Base-by-base conservation (phyloP, 1,140 invertebrate species). In the Apocrypta bakeri region DNA sequence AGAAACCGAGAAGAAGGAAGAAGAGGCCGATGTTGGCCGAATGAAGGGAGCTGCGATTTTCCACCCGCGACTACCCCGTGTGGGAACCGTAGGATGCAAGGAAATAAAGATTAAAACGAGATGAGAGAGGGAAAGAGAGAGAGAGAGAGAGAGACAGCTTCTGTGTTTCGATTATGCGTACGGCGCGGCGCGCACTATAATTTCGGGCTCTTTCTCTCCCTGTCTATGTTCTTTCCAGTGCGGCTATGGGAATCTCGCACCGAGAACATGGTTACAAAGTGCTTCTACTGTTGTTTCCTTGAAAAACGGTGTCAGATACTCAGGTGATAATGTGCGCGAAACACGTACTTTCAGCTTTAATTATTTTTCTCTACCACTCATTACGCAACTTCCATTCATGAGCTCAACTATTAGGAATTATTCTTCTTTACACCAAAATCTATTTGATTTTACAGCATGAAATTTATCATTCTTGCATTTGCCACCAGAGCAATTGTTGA, bases 61-160 rank as follows among this genome's bases (percentile, higher is more conserved):
- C 48, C 64, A 78, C 27, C 31, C 14, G 68, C 66, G 56, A 56
- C 69, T 78, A 82, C 64, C 61, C 37, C 63, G 76, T 56, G 64
- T 85, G 84, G 84, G 79, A 84, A 85, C 64, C 64, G 17, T 78
- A 40, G 25, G 11, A 31, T n/a, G 37, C 48, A 42, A 2, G 33
- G 31, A 29, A n/a, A n/a, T n/a, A n/a, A 78, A 75, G 71, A 64
- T 66, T 40, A 40, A 56, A 84, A 77, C 24, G 71, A 82, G 48
- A 82, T 31, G 37, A 80, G 42, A 17, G 42, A 48, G 42, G n/a
- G n/a, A n/a, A n/a, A n/a, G n/a, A n/a, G n/a, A n/a, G n/a, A n/a
- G n/a, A 48, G 40, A 42, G 40, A 21, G 48, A 56, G 48, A 24
- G n/a, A n/a, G n/a, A 24, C n/a, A 64, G 63, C 8, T 21, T 66